Percentiles rank a stretch among this genome's conserved stretches.
Conservation (phyloP, 2,113 vertebrate genomes). For the Lethenteron reissneri region DNA sequence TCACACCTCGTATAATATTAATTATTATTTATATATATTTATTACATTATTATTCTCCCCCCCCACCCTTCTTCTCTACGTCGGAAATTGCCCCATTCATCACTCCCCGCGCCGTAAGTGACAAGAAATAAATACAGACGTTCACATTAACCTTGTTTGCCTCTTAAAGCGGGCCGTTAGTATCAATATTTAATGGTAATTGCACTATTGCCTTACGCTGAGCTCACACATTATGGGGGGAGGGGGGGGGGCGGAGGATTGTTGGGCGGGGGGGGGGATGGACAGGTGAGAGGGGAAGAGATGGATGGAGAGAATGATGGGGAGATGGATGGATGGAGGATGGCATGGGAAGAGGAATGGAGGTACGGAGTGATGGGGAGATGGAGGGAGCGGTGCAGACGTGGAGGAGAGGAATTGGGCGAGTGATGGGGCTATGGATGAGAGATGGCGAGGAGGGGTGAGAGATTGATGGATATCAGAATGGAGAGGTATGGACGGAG, state of each 20-base stretch:
- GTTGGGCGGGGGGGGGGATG: background rate
- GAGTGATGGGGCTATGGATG: background rate
- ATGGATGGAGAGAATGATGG: background rate
- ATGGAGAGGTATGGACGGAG: background rate
- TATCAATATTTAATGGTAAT: constrained; percentile 6
- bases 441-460: background rate
- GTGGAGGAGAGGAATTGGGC: background rate
- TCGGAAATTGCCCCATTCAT: background rate
- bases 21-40: no score
- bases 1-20: no score
- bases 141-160: constrained; percentile 3
- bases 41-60: no score
- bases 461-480: background rate
- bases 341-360: background rate
- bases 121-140: constrained; percentile 5
- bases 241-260: background rate
- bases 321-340: background rate
- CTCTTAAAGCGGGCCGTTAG: background rate
- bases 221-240: background rate
- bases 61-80: background rate
- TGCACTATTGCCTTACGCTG: constrained; percentile 4
- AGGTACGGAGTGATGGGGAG: background rate
- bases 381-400: background rate
- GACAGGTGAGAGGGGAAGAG: background rate
- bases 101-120: background rate